These are phyloP conservation scores for Psophia crepitans DNA, from an alignment of 2,113 vertebrate species.

Conservation along the genomic window DNA sequence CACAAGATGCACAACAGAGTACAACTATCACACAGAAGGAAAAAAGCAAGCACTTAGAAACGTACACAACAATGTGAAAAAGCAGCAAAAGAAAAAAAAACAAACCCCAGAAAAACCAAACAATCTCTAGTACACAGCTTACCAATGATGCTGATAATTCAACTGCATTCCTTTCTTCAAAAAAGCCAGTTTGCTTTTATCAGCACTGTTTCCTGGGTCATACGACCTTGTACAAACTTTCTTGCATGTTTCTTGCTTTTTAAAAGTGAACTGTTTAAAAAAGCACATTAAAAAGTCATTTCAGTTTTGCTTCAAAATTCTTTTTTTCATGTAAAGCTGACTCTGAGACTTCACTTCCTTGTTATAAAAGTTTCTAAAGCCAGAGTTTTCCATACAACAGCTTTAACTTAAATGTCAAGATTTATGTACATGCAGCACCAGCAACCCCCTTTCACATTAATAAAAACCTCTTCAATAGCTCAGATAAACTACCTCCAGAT, in stretches of 20 bases:
- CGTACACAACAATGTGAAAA: not conserved
- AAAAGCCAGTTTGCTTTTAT: slow-evolving; percentile 80
- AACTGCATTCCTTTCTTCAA: slow-evolving; percentile 86
- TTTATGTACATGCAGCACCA: not conserved
- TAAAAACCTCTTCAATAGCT: not conserved
- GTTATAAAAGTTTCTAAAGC: not conserved
- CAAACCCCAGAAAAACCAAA: no score
- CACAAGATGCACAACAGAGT: not conserved
- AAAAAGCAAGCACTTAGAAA: not conserved
- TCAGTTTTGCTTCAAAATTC: not conserved
- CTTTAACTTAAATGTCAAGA: not conserved
- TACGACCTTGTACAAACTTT: slow-evolving; percentile 79
- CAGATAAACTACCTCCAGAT: not conserved
- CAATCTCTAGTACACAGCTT: not conserved
- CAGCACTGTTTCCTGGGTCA: slow-evolving; percentile 50
- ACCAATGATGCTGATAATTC: slow-evolving; percentile 90
- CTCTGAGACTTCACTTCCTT: not conserved
- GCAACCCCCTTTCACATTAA: not conserved
- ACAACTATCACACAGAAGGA: not conserved
- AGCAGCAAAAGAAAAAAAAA: not conserved
- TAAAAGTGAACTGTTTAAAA: slow-evolving; percentile 81
- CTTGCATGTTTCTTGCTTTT: slow-evolving; percentile 73
- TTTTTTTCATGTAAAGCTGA: not conserved
- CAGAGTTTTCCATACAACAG: not conserved
- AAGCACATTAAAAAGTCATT: not conserved